Evolutionary conservation across 2,113 vertebrate species (phyloP), one percentile per base, ranked within the genome.

Genomic region (Thomomys bottae): DNA sequence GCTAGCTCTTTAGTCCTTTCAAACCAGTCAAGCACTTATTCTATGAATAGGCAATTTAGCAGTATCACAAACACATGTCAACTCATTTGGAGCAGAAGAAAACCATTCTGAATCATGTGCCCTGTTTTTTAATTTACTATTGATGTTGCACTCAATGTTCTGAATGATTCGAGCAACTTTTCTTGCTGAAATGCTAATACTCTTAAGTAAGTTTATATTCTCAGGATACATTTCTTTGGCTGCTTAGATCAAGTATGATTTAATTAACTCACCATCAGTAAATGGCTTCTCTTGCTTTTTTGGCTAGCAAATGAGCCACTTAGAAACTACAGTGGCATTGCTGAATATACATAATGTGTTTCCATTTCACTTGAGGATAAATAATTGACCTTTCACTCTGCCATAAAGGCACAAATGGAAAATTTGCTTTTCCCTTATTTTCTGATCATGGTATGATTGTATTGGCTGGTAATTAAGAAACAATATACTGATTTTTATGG

Each of bases 131-230:
- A 75, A 89, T 85, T 80, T 68, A 75, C 72, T 42, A n/a, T 57
- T 86, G 30, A 63, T 82, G 36, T 67, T 64, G 24, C 30, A 63
- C 30, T 80, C 28, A 49, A 23, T 68, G 10, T 78, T 61, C 81
- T 70, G n/a, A 88, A 81, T 34, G 63, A n/a, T 67, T 75, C 20
- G 61, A 91, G 30, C 73, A 77, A 73, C 26, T 49, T 28, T 72
- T 84, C 59, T 71, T 84, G 26, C 32, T 94, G 76, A 91, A 75
- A 75, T 75, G 59, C 68, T 75, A 54, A 68, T 38, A 54, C 64
- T 40, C 59, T 88, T 78, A 59, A 38, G 32, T 59, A 66, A 49
- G 42, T 81, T 89, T 76, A 18, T 77, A 70, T 77, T 83, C 30
- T 42, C 68, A 36, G 54, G 76, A 70, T 49, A 76, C 28, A 34